A percentile compares a stretch with the other conserved stretches of the same genome.
Conservation (phyloP, 2,888 invertebrate species). For the Anoncus sp. region DNA sequence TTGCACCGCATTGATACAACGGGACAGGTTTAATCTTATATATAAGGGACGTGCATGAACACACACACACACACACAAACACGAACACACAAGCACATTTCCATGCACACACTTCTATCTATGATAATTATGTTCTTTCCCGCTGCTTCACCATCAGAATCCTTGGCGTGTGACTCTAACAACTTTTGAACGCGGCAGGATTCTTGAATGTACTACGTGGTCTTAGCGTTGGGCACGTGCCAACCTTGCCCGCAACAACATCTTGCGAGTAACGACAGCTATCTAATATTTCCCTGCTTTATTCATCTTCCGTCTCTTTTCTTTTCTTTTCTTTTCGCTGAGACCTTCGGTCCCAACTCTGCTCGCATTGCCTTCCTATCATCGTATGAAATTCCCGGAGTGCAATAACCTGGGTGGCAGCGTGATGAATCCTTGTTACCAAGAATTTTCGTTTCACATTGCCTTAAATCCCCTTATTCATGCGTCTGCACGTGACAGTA, state of each 20-base stretch:
- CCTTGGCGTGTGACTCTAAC: slow-evolving; percentile 17
- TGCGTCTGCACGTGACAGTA: not conserved
- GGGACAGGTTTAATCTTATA: slow-evolving; percentile 13
- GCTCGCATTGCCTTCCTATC: not conserved
- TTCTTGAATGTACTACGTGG: slow-evolving; percentile 36
- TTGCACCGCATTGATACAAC: slow-evolving; percentile 19
- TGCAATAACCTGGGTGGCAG: not conserved
- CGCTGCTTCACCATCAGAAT: not conserved
- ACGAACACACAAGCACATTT: too few relatives aligned
- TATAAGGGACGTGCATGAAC: slow-evolving; percentile 7
- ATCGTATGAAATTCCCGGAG: not conserved
- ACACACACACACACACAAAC: slow-evolving; percentile 5
- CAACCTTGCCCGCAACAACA: slow-evolving; percentile 55
- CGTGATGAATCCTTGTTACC: not conserved
- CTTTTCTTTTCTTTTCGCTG: not conserved
- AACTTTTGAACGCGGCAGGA: slow-evolving; percentile 30
- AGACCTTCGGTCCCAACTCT: not conserved
- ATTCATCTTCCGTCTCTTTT: not conserved
- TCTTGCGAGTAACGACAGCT: slow-evolving; percentile 57
- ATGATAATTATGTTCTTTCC: slow-evolving; percentile 24
- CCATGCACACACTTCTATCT: too few relatives aligned
- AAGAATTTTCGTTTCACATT: not conserved
- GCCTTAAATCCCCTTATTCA: not conserved
- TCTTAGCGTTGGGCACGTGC: slow-evolving; percentile 53
- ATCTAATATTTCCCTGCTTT: slow-evolving; percentile 54